These are phyloP conservation scores for Diacarnus erythraeanus DNA, from an alignment of 37 sponge, comb jelly and placozoan genomes.

Conservation along the genomic window DNA sequence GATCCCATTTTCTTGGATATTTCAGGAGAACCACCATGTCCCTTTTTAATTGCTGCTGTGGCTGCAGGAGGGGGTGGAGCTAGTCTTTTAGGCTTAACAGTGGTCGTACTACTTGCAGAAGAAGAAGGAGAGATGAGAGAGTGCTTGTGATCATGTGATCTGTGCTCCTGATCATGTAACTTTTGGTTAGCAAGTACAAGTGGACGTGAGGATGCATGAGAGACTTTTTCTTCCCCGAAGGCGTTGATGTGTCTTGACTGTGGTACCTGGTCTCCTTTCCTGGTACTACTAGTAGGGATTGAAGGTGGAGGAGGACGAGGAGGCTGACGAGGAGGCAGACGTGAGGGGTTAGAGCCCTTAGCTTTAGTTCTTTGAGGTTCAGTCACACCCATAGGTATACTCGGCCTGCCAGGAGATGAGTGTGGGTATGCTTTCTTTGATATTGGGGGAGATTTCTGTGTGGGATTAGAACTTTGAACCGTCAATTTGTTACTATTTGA, in stretches of 20 bases:
- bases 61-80: conserved; percentile 47
- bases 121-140: background rate
- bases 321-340: background rate
- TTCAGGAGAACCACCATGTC: background rate
- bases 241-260: conserved; percentile 2
- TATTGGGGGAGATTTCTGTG: background rate
- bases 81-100: conserved; percentile 40
- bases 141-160: background rate
- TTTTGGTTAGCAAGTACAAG: background rate
- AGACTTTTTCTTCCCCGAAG: background rate
- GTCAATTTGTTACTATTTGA: background rate
- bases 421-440: background rate
- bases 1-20: background rate
- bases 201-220: background rate
- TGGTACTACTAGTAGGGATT: background rate
- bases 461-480: background rate
- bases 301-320: background rate
- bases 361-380: too few relatives aligned
- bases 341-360: background rate
- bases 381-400: background rate
- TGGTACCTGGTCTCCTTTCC: background rate
- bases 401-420: background rate
- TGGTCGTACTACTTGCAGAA: background rate
- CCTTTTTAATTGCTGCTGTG: background rate
- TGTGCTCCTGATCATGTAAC: background rate